Evolutionary conservation across 2,797 vertebrate genomes (phyloP), one percentile per base, ranked within the genome.

Genomic region (Hippopotamyrus pictus): DNA sequence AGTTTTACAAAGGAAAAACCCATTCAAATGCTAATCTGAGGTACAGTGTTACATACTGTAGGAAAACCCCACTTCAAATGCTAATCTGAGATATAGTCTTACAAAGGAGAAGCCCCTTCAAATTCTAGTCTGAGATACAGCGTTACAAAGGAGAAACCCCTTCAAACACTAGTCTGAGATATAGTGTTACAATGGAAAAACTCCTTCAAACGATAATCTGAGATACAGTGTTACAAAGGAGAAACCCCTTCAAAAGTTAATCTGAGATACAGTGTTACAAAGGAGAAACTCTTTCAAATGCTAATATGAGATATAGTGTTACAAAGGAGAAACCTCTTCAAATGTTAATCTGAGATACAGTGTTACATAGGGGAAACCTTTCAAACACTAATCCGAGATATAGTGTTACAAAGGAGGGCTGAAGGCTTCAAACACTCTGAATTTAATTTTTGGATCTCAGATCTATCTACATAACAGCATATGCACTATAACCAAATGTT

Each of bases 401-500:
- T n/a, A 51, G 82, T 51, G 44, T 48, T 19, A 86, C 22, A 76
- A 22, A 41, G 9, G 51, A 41, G n/a, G 53, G 25, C n/a, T 14
- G n/a, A 54, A 84, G 73, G 5, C 46, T 33, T 51, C 29, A 69
- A 69, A 88, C 5, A 51, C 76, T 37, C 17, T 22, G 76, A 76
- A 88, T 37, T 88, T 41, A 51, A 54, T 29, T 44, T 48, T n/a
- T 29, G 3, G 22, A 41, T 59, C 54, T 62, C n/a, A 57, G 11
- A 85, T 33, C 29, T 59, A 59, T 50, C 14, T 50, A 89, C 8
- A 86, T 89, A 84, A 51, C 17, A 14, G 8, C 84, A 86, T 86
- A 59, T 51, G 50, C 33, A 57, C 19, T 17, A 92, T 91, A 88
- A 89, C 91, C 89, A 62, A 0, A 0, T 19, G 33, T 91, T 83